These are phyloP conservation scores for Sinotaia quadrata DNA, from an alignment of 2,888 invertebrate species.

Conservation along the genomic window DNA sequence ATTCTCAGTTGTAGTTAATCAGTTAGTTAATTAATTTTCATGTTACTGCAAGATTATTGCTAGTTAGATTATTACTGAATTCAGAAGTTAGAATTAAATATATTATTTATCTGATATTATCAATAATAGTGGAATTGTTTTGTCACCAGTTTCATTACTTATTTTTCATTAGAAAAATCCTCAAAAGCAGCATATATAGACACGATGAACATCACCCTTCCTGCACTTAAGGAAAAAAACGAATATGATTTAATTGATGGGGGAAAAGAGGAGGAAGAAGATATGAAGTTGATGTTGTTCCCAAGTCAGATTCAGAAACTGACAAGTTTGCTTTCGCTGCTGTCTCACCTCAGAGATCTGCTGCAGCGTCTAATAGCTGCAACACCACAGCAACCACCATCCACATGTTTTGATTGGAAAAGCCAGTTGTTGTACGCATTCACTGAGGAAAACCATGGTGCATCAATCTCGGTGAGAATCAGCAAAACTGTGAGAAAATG, in stretches of 20 bases:
- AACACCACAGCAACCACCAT: slow-evolving; percentile 39
- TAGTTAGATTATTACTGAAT: too few relatives aligned
- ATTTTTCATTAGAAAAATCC: too few relatives aligned
- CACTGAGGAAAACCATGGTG: slow-evolving; percentile 46
- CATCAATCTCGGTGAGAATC: slow-evolving; percentile 56
- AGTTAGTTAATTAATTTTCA: too few relatives aligned
- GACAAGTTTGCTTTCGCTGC: slow-evolving; percentile 56
- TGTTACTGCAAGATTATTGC: too few relatives aligned
- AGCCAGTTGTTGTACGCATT: slow-evolving; percentile 59
- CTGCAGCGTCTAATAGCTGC: slow-evolving; percentile 47
- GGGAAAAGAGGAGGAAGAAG: slow-evolving; percentile 38
- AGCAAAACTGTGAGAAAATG: too few relatives aligned
- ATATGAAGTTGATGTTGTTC: slow-evolving; percentile 60
- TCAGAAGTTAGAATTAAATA: too few relatives aligned
- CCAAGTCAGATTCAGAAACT: slow-evolving; percentile 69
- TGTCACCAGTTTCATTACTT: too few relatives aligned
- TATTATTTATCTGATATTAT: too few relatives aligned
- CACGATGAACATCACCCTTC: slow-evolving; percentile 60
- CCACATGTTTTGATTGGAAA: slow-evolving; percentile 62
- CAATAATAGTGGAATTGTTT: too few relatives aligned
- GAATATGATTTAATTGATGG: slow-evolving; percentile 22
- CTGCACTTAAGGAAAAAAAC: slow-evolving; percentile 33
- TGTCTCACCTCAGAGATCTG: slow-evolving; percentile 62
- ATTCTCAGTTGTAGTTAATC: too few relatives aligned
- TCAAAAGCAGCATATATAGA: slow-evolving; percentile 53